These are phyloP conservation scores for Ditylenchus weischeri DNA, from an alignment of 2,888 invertebrate genomes.

Conservation along the genomic window DNA sequence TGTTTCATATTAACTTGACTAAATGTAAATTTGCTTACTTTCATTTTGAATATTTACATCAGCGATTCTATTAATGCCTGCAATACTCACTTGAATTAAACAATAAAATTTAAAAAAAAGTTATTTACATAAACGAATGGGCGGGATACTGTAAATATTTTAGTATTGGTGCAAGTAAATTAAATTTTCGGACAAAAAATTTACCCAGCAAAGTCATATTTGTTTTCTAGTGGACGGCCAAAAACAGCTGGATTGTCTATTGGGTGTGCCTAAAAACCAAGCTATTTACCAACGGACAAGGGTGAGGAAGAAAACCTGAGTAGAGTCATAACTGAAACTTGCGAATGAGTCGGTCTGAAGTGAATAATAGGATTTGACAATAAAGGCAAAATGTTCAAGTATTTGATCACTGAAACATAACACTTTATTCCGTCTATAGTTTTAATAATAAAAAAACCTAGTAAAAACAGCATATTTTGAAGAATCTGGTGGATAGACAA, in stretches of 20 bases:
- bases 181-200: not conserved
- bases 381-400: conserved; percentile 44
- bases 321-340: conserved; percentile 53
- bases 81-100: not conserved
- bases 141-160: conserved; percentile 33
- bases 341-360: conserved; percentile 56
- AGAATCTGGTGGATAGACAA: conserved; percentile 45
- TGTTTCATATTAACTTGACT: too few species aligned
- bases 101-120: not conserved
- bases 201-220: conserved; percentile 4
- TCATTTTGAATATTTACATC: conserved; percentile 53
- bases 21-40: conserved; percentile 18
- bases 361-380: conserved; percentile 44
- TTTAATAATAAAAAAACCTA: conserved; percentile 22
- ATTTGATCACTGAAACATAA: conserved; percentile 39
- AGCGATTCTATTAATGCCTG: conserved; percentile 42
- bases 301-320: not conserved
- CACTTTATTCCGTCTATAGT: not conserved
- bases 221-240: too few species aligned
- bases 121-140: conserved; percentile 38
- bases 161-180: conserved; percentile 4
- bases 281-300: too few species aligned
- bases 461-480: conserved; percentile 53
- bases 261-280: too few species aligned
- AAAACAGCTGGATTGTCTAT: too few species aligned